These are phyloP conservation scores for Wiebesia pumilae DNA, from an alignment of 1,140 invertebrate genomes.

Conservation along the genomic window DNA sequence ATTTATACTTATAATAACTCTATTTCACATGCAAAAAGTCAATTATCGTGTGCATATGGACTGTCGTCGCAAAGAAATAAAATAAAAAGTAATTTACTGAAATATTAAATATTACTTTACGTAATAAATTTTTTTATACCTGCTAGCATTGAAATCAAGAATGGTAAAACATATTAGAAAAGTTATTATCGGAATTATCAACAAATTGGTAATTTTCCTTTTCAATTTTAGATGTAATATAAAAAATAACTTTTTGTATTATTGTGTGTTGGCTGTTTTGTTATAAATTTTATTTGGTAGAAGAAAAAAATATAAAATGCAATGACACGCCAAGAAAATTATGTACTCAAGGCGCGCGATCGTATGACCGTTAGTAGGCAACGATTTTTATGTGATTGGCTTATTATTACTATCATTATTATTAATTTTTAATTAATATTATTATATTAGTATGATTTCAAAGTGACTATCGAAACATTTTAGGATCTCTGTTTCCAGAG, in stretches of 20 bases:
- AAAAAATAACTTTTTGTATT: not conserved
- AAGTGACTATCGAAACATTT: constrained; percentile 45
- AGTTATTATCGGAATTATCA: not conserved
- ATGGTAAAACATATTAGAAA: constrained; percentile 11
- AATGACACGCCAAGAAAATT: constrained; percentile 47
- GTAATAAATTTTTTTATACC: not conserved
- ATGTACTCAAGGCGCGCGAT: constrained; percentile 46
- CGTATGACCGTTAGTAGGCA: constrained; percentile 44
- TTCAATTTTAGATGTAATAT: constrained; percentile 20
- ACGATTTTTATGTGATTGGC: constrained; percentile 47
- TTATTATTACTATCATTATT: constrained; percentile 18
- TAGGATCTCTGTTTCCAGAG: constrained; percentile 53
- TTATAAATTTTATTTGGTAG: constrained; percentile 38
- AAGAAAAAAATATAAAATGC: constrained; percentile 28
- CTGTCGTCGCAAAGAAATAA: constrained; percentile 8
- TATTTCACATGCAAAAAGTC: constrained; percentile 15
- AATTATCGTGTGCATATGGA: constrained; percentile 1
- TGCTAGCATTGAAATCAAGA: not conserved
- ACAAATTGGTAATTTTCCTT: not conserved
- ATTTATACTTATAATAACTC: constrained; percentile 18
- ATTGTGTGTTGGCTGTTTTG: constrained; percentile 18
- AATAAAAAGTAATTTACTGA: not conserved
- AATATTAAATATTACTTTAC: constrained; percentile 19
- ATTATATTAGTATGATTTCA: constrained; percentile 39
- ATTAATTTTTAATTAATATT: constrained; percentile 32